These are phyloP conservation scores for Characodon lateralis DNA, from an alignment of 2,797 vertebrate genomes.

Conservation along the genomic window DNA sequence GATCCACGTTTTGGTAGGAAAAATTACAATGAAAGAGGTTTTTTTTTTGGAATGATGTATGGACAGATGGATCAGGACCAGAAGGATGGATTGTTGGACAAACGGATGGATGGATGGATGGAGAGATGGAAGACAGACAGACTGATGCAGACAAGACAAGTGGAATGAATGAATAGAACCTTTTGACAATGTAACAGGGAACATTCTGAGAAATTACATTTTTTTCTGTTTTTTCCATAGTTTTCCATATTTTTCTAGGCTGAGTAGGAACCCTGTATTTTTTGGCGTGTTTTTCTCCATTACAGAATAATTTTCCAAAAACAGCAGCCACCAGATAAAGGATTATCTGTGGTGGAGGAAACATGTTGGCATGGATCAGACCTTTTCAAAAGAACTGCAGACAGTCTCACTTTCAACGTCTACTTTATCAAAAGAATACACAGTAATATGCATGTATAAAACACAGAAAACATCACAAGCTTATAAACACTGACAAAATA, in stretches of 20 bases:
- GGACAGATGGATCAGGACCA: too few species aligned
- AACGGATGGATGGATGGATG: too few species aligned
- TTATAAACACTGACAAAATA: constrained; percentile 83
- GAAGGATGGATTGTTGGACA: neutral
- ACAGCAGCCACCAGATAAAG: constrained; percentile 32
- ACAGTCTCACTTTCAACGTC: constrained; percentile 70
- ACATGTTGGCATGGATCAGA: neutral
- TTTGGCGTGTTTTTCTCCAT: neutral
- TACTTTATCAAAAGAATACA: constrained; percentile 83
- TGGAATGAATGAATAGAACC: neutral
- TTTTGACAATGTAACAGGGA: neutral
- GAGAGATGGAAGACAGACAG: neutral
- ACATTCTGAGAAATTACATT: neutral
- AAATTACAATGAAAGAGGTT: neutral
- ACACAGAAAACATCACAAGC: constrained; percentile 67
- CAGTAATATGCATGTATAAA: constrained; percentile 76
- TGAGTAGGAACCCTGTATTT: neutral
- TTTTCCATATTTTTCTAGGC: neutral
- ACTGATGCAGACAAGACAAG: neutral
- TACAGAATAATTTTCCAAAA: constrained; percentile 50
- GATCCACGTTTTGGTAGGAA: neutral
- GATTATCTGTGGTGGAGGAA: constrained; percentile 40
- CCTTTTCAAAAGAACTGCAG: constrained; percentile 35
- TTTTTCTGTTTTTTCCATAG: neutral
- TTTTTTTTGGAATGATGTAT: too few species aligned